Conservation (phyloP, 1,140 invertebrate species). For the Brachionus plicatilis region DNA sequence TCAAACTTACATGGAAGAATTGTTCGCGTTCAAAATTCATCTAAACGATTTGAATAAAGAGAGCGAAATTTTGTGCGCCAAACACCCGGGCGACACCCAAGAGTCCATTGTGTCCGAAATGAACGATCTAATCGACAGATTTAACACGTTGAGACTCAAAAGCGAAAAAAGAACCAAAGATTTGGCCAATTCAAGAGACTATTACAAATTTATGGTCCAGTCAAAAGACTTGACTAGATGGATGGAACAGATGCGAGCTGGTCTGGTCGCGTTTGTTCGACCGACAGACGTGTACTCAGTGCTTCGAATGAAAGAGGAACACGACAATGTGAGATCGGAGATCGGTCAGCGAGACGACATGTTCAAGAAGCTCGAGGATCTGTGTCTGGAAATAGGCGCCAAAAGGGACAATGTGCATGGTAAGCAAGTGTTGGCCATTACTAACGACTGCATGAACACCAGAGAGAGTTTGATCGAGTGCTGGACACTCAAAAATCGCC, state of each 20-base stretch:
- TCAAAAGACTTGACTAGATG: background rate
- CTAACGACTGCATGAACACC: background rate
- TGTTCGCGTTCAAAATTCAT: background rate
- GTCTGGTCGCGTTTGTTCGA: background rate
- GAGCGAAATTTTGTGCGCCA: background rate
- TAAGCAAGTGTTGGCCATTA: background rate
- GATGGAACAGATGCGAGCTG: background rate
- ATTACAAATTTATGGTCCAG: background rate
- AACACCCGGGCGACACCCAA: conserved; percentile 17
- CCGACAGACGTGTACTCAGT: background rate
- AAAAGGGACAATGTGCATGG: background rate
- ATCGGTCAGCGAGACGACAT: conserved; percentile 24
- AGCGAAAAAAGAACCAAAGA: background rate
- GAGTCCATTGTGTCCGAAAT: conserved; percentile 11
- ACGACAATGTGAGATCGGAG: background rate
- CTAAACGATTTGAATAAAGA: conserved; percentile 13
- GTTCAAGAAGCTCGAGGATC: background rate
- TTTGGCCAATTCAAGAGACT: background rate
- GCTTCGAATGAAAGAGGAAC: background rate
- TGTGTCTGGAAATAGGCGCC: background rate
- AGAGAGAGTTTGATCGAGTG: background rate
- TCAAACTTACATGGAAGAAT: background rate
- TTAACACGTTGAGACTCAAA: background rate
- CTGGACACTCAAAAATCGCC: background rate
- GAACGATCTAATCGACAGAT: background rate